A percentile compares a stretch with the other conserved stretches of the same genome.
phyloP scores from a whole-genome alignment of 2,797 vertebrate genomes.

The Brotula barbata region DNA sequence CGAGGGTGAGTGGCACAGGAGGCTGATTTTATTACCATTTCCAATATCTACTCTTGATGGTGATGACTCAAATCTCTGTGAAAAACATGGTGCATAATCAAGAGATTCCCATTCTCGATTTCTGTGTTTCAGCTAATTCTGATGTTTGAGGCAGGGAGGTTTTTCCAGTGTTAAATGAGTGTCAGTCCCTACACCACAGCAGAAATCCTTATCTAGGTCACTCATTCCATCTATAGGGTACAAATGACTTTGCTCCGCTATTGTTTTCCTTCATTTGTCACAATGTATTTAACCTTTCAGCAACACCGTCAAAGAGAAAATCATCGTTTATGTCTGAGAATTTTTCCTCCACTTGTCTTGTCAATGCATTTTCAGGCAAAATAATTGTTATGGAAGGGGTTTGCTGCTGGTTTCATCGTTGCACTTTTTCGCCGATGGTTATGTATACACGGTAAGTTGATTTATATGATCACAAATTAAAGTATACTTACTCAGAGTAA shows the following conservation, averaged over 20 bases:
- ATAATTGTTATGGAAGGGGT: no score
- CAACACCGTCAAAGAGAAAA: no score
- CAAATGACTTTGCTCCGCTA: constrained; percentile 27
- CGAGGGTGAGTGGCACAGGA: not conserved
- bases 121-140: constrained; percentile 8
- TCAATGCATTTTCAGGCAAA: no score
- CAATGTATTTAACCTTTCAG: constrained; percentile 34
- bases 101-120: constrained; percentile 17
- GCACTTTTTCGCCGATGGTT: no score
- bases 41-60: not conserved
- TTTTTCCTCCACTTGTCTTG: no score
- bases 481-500: no score
- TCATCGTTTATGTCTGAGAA: no score
- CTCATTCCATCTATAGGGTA: constrained; percentile 27
- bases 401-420: no score
- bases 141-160: not conserved
- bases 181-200: constrained; percentile 33
- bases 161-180: constrained; percentile 34
- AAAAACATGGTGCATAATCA: constrained; percentile 16
- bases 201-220: constrained; percentile 56
- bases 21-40: constrained; percentile 3
- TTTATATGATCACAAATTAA: no score
- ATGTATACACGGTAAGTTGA: no score
- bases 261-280: constrained; percentile 46
- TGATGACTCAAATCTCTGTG: not conserved